Base-by-base conservation (phyloP, 2,888 invertebrate species). In the Patella depressa region DNA sequence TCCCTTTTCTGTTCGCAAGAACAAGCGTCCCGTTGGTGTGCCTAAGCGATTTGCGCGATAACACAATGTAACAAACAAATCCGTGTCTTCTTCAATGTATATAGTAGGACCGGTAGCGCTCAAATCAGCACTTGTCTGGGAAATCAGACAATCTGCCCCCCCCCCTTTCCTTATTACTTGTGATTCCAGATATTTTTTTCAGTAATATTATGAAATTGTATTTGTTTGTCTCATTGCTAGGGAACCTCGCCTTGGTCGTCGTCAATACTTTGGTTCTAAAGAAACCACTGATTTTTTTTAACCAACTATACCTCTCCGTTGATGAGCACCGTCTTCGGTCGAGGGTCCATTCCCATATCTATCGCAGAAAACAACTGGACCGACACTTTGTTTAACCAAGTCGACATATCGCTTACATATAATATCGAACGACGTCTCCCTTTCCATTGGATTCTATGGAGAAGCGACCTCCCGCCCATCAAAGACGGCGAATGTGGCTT, bases 121-220 rank as follows among this genome's bases (percentile, higher is more conserved):
- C n/a, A n/a, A n/a, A n/a, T n/a, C 19, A 12, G 85, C 29, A 0
- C 82, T 83, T 19, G 81, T 86, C 71, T 80, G n/a, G 5, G 78
- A 85, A 72, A 87, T 85, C 2, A 82, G 75, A n/a, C 81, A 12
- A 73, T 87, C 88, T 19, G 86, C 87, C 79, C 86, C 88, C 14
- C 78, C 81, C 12, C 53, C n/a, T n/a, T n/a, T 29, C 53, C 53
- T 45, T 29, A 69, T 73, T 3, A 80, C 82, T 54, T 53, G 11
- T 19, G 77, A 34, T 29, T 69, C 14, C 11, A 85, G 76, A 11
- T 76, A 12, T n/a, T n/a, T 19, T 72, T 45, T 73, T 11, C 29
- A 86, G 76, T 19, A 84, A 14, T 53, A 79, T 69, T 3, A 86
- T 82, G 71, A 87, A 86, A 12, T 65, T 53, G 45, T 85, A 82